Evolutionary conservation across 2,113 vertebrate genomes (phyloP), one percentile per base, ranked within the genome.

Genomic region (Mellivora capensis): DNA sequence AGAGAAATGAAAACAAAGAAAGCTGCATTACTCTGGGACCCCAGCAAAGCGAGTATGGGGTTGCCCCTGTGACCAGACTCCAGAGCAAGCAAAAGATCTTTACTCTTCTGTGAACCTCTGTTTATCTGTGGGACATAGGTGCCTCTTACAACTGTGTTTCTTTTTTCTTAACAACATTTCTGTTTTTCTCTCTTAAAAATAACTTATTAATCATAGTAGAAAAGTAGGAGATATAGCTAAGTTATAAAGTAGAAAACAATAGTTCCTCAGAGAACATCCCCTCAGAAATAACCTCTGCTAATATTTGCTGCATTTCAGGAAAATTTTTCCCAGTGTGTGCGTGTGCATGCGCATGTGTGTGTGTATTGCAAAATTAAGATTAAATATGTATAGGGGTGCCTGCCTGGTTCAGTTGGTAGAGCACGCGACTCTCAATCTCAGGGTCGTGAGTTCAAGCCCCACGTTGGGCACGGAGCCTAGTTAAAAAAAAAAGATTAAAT

Each of bases 281-380:
- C 12, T 87, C 39, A 87, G 61, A 96, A 96, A 96, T 77, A 98
- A 79, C 37, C 69, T 86, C 39, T 61, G 44, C 62, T 93, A 86
- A 59, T 85, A 95, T 83, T 96, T 82, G 64, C 29, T 72, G 25
- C 52, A 91, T 87, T 86, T 82, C 49, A 79, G 82, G 57, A 67
- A 95, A 91, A 49, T 0, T 4, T 11, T 93, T 95, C 86, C 13
- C 39, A 49, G 12, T 42, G 8, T 93, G 57, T 39, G 31, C 72
- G 25, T 17, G 69, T 0, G 0, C 2, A n/a, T 4, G 7, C 0
- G 9, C 34, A 2, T 4, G 9, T 42, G 27, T 13, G 25, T 74
- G 7, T 44, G 10, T 79, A 31, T 83, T 74, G 61, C 27, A 88
- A 76, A 94, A 76, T 96, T 96, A 62, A 94, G 67, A 67, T 86